Percentiles rank a stretch among this genome's conserved stretches.
Evolutionary conservation across 1,140 invertebrate species (phyloP).

Genomic region (Camponotus pennsylvanicus): DNA sequence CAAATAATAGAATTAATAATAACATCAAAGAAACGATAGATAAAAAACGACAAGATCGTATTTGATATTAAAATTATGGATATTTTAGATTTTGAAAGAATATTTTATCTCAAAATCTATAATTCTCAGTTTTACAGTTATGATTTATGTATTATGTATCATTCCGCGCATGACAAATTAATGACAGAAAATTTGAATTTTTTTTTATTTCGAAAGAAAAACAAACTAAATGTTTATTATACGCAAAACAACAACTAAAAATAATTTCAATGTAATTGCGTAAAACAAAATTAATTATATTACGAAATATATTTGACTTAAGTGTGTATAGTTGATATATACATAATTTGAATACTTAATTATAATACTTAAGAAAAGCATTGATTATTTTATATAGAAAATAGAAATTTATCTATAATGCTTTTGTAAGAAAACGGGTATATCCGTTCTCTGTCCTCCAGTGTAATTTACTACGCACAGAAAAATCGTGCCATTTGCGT

Average conservation of each 20-base stretch:
- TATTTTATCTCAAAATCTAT: background rate
- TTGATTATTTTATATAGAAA: constrained; percentile 3
- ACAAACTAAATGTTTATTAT: background rate
- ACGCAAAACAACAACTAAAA: background rate
- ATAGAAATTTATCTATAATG: constrained; percentile 24
- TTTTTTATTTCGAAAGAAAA: background rate
- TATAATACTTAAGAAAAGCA: constrained; percentile 10
- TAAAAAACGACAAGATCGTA: background rate
- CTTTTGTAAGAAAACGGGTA: background rate
- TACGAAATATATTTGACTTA: background rate
- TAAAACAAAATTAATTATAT: background rate
- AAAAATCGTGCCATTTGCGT: constrained; percentile 25
- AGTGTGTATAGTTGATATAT: background rate
- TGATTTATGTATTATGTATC: background rate
- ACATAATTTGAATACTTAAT: constrained; percentile 7
- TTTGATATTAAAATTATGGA: background rate
- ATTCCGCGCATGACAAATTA: background rate
- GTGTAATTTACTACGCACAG: constrained; percentile 65
- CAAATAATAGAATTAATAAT: background rate
- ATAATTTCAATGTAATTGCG: background rate
- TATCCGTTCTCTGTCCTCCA: constrained; percentile 35
- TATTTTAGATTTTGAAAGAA: constrained; percentile 12
- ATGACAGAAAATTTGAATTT: background rate
- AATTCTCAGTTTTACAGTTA: background rate
- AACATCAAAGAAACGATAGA: background rate